Percentiles rank a stretch among this genome's conserved stretches.
phyloP scores from a whole-genome alignment of 1,140 invertebrate species.

The Drosophila kikkawai region DNA sequence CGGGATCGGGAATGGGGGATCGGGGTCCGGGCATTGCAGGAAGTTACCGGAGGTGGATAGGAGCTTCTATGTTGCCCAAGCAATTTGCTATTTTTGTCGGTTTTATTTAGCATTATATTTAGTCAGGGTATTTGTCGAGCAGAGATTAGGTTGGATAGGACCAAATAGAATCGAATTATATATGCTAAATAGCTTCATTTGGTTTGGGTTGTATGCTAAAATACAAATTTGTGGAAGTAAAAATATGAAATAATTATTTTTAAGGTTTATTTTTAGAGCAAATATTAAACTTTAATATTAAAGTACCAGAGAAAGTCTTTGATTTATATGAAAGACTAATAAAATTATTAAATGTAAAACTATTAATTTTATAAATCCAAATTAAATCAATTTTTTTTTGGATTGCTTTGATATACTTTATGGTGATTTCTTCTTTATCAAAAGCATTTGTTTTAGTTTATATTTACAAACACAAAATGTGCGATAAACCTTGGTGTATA shows the following conservation, averaged over 20 bases:
- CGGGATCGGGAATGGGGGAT: constrained; percentile 8
- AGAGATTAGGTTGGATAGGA: constrained; percentile 7
- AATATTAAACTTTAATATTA: background rate
- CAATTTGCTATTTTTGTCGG: constrained; percentile 28
- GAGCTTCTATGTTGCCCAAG: constrained; percentile 31
- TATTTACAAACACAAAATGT: background rate
- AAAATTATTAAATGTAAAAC: background rate
- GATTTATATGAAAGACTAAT: background rate
- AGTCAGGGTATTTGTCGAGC: constrained; percentile 29
- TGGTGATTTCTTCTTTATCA: background rate
- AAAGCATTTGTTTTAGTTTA: too few relatives aligned
- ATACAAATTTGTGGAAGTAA: background rate
- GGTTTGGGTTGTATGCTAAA: background rate
- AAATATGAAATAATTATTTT: background rate
- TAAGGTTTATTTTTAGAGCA: background rate
- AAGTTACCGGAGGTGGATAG: constrained; percentile 17
- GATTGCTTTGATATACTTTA: background rate
- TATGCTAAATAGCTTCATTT: constrained; percentile 9
- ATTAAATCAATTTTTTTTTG: too few relatives aligned
- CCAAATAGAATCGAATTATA: background rate
- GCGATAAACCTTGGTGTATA: background rate
- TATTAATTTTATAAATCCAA: background rate
- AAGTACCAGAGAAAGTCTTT: background rate
- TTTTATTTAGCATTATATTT: constrained; percentile 36
- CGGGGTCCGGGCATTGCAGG: constrained; percentile 19